Conservation (phyloP, 2,797 vertebrate genomes). For the Hippoglossus hippoglossus region DNA sequence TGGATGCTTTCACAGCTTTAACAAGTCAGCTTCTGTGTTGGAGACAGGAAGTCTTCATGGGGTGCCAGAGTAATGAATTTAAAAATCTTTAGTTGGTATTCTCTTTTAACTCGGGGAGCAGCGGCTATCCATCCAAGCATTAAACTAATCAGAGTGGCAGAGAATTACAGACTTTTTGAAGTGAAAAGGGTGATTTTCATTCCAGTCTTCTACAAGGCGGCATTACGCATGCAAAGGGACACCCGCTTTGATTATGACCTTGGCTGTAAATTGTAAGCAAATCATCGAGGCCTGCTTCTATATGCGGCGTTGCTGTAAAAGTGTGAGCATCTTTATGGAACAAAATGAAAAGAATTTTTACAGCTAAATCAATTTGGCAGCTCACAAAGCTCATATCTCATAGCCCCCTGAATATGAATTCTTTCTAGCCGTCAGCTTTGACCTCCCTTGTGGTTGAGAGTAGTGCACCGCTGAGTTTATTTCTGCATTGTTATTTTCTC, state of each 20-base stretch:
- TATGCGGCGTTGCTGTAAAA: conserved; percentile 68
- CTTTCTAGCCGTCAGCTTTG: conserved; percentile 66
- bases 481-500: conserved; percentile 70
- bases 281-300: conserved; percentile 62
- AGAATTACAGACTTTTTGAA: conserved; percentile 66
- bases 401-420: conserved; percentile 70
- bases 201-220: conserved; percentile 48
- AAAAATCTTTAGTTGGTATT: conserved; percentile 50
- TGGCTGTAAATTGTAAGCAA: conserved; percentile 76
- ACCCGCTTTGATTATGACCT: conserved; percentile 77
- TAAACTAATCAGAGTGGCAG: conserved; percentile 62
- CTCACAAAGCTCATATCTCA: conserved; percentile 76
- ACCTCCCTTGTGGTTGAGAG: conserved; percentile 72
- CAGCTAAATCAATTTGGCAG: conserved; percentile 80
- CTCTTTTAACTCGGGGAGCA: conserved; percentile 59
- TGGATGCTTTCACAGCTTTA: conserved; percentile 34
- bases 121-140: conserved; percentile 56
- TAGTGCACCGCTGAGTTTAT: conserved; percentile 45
- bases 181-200: conserved; percentile 64
- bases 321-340: conserved; percentile 76
- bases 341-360: conserved; percentile 77
- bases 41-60: conserved; percentile 28
- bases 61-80: conserved; percentile 48
- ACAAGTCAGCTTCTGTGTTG: conserved; percentile 34
- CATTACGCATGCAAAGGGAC: conserved; percentile 62